Conservation (phyloP, 2,888 invertebrate species). For the Coelopa pilipes region DNA sequence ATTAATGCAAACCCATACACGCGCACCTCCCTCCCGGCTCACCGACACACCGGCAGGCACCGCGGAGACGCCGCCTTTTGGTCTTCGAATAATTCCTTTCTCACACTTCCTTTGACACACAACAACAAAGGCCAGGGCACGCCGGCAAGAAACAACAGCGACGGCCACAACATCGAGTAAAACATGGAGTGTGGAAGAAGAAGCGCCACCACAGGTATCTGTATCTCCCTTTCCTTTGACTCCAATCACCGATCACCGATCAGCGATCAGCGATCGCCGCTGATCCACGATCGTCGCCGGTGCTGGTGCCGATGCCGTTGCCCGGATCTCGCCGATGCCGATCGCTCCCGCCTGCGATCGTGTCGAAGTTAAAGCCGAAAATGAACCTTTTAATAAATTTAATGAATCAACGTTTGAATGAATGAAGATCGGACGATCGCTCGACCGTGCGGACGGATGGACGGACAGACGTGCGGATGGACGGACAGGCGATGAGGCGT, state of each 20-base stretch:
- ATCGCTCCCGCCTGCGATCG: conserved; percentile 16
- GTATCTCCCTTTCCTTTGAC: conserved; percentile 14
- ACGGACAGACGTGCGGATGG: neutral
- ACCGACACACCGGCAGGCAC: neutral
- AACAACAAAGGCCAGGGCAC: neutral
- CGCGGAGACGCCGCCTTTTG: conserved; percentile 19
- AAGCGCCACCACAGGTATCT: conserved; percentile 44
- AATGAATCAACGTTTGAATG: conserved; percentile 54
- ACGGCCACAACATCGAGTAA: conserved; percentile 1
- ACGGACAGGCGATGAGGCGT: neutral
- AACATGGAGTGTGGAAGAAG: conserved; percentile 34
- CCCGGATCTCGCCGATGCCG: too few species aligned
- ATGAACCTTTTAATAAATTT: conserved; percentile 62
- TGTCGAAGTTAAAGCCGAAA: conserved; percentile 31
- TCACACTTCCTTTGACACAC: conserved; percentile 35
- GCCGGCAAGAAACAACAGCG: conserved; percentile 18
- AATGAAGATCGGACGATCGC: conserved; percentile 2
- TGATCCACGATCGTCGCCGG: neutral
- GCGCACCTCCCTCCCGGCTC: neutral
- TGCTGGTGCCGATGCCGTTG: neutral
- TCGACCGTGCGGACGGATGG: neutral
- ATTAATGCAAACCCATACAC: conserved; percentile 6
- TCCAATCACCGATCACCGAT: conserved; percentile 4
- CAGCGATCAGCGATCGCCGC: neutral
- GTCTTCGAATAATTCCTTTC: conserved; percentile 35